phyloP scores from a whole-genome alignment of 2,888 invertebrate genomes.

The Diaperis boleti region DNA sequence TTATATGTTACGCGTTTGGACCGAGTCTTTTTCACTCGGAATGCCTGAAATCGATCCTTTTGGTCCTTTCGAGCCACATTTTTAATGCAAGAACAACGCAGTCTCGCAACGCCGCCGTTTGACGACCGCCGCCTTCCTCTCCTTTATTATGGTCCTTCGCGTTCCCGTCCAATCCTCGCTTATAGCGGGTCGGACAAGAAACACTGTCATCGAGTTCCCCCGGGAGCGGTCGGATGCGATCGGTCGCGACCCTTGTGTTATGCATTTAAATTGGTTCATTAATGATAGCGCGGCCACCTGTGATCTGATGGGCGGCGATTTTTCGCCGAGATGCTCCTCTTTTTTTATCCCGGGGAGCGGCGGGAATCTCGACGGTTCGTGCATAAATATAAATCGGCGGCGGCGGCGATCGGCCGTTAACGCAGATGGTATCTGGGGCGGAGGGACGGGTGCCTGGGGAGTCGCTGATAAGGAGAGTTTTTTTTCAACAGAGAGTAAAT shows the following conservation, averaged over 20 bases:
- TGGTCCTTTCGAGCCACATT: too few relatives aligned
- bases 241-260: constrained; percentile 64
- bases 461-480: constrained; percentile 11
- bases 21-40: too few relatives aligned
- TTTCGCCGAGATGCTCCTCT: constrained; percentile 19
- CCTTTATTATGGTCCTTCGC: too few relatives aligned
- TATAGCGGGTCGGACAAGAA: constrained; percentile 20
- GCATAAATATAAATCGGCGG: constrained; percentile 65
- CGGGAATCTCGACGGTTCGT: constrained; percentile 15
- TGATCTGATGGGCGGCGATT: constrained; percentile 55
- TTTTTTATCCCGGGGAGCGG: neutral
- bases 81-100: too few relatives aligned
- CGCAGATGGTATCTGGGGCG: constrained; percentile 61
- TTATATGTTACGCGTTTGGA: too few relatives aligned
- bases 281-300: constrained; percentile 64
- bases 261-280: constrained; percentile 70
- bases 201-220: constrained; percentile 50
- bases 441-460: constrained; percentile 19
- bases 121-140: too few relatives aligned
- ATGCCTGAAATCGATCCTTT: too few relatives aligned
- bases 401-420: too few relatives aligned
- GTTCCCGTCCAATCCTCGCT: neutral
- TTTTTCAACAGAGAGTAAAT: constrained; percentile 15
- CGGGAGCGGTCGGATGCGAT: constrained; percentile 59
- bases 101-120: too few relatives aligned